These are phyloP conservation scores for Oreocharis arfaki DNA, from an alignment of 2,113 vertebrate genomes.

Conservation along the genomic window DNA sequence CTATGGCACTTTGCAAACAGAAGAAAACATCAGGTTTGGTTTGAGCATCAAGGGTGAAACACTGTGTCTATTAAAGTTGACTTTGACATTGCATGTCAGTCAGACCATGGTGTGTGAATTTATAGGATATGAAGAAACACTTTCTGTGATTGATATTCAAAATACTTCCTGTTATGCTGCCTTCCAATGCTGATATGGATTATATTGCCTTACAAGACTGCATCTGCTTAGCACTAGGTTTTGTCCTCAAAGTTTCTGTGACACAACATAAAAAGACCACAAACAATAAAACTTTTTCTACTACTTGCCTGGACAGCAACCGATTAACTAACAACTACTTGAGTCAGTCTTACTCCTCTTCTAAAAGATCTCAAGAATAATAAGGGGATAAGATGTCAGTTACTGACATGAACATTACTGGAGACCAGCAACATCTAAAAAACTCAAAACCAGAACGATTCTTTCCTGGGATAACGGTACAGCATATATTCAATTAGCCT, in stretches of 20 bases:
- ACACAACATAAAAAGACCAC: background rate
- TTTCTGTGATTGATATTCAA: background rate
- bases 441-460: background rate
- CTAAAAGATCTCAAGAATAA: background rate
- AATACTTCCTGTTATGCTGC: background rate
- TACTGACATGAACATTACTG: background rate
- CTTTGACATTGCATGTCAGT: background rate
- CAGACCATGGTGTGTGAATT: background rate
- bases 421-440: background rate
- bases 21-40: background rate
- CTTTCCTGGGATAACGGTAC: background rate
- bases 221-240: background rate
- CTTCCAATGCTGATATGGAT: background rate
- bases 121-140: background rate
- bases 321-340: background rate
- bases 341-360: background rate
- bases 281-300: background rate
- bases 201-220: background rate
- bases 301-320: background rate
- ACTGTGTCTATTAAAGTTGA: background rate
- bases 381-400: background rate
- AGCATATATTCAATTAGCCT: background rate
- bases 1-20: background rate
- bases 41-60: background rate
- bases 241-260: background rate